A percentile compares a stretch with the other conserved stretches of the same genome.
These are phyloP conservation scores for Drosophila mercatorum DNA, from an alignment of 2,888 invertebrate genomes.

Conservation along the genomic window DNA sequence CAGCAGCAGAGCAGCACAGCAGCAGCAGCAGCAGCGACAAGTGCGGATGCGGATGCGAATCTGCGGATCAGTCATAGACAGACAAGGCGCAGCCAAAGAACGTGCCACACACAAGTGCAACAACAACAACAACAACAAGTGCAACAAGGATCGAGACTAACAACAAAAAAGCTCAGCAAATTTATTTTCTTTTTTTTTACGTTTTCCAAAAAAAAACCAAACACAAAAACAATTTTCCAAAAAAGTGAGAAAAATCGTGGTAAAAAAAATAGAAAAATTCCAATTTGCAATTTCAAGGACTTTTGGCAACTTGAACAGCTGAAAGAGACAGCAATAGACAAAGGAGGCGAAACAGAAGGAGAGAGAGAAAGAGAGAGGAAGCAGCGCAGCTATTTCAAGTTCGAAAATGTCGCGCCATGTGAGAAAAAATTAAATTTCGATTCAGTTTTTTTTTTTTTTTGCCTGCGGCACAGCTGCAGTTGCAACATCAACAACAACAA, in stretches of 20 bases:
- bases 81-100: constrained; percentile 12
- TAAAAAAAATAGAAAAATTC: not conserved
- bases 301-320: constrained; percentile 12
- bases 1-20: constrained; percentile 27
- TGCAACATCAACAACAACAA: constrained; percentile 7
- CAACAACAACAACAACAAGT: constrained; percentile 25
- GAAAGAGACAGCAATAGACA: constrained; percentile 29
- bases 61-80: constrained; percentile 36
- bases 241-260: constrained; percentile 10
- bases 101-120: constrained; percentile 36
- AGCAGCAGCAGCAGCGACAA: constrained; percentile 7
- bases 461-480: constrained; percentile 9
- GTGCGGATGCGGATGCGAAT: constrained; percentile 29
- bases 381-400: constrained; percentile 15
- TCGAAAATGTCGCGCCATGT: constrained; percentile 52
- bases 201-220: not conserved
- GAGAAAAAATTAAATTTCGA: constrained; percentile 27
- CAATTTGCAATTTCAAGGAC: constrained; percentile 9
- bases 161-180: constrained; percentile 9
- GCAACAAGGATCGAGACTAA: constrained; percentile 29
- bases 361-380: not conserved
- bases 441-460: constrained; percentile 1
- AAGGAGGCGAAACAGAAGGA: not conserved
- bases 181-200: constrained; percentile 24
- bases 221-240: constrained; percentile 8